Percentiles rank a stretch among this genome's conserved stretches.
Evolutionary conservation across 2,888 invertebrate species (phyloP).

Genomic region (Tachina lurida): DNA sequence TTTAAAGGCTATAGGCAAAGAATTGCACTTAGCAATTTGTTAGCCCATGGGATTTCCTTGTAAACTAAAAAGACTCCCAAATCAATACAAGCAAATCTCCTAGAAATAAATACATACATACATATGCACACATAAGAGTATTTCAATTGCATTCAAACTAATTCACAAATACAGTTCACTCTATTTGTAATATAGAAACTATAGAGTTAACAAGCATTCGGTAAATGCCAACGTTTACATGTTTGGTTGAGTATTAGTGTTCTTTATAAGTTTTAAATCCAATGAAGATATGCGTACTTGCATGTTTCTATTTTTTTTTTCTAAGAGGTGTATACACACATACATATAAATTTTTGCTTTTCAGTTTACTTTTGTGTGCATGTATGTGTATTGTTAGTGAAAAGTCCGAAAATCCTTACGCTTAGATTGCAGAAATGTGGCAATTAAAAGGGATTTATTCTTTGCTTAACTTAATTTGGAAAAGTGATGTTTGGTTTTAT

Average conservation of each 20-base stretch:
- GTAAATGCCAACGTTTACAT: slow-evolving; percentile 30
- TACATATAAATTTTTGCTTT: not conserved
- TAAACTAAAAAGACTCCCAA: slow-evolving; percentile 53
- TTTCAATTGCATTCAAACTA: slow-evolving; percentile 2
- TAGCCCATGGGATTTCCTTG: slow-evolving; percentile 64
- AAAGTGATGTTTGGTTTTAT: slow-evolving; percentile 67
- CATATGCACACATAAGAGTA: not conserved
- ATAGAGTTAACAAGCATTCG: slow-evolving; percentile 18
- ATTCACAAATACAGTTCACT: slow-evolving; percentile 20
- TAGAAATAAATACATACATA: not conserved
- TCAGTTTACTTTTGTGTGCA: slow-evolving; percentile 1
- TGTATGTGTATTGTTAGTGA: slow-evolving; percentile 32
- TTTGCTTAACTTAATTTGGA: slow-evolving; percentile 69
- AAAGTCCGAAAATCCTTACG: slow-evolving; percentile 60
- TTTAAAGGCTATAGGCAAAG: slow-evolving; percentile 29
- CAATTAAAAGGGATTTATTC: slow-evolving; percentile 71
- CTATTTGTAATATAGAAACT: slow-evolving; percentile 22
- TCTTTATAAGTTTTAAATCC: slow-evolving; percentile 21
- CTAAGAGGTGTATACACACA: not conserved
- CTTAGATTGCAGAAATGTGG: slow-evolving; percentile 65
- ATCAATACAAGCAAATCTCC: slow-evolving; percentile 22
- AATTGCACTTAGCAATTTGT: slow-evolving; percentile 64
- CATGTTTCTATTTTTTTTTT: not conserved
- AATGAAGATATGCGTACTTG: slow-evolving; percentile 14
- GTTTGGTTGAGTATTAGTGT: not conserved